These are phyloP conservation scores for Agrotis exclamationis DNA, from an alignment of 2,888 invertebrate genomes.

Conservation along the genomic window DNA sequence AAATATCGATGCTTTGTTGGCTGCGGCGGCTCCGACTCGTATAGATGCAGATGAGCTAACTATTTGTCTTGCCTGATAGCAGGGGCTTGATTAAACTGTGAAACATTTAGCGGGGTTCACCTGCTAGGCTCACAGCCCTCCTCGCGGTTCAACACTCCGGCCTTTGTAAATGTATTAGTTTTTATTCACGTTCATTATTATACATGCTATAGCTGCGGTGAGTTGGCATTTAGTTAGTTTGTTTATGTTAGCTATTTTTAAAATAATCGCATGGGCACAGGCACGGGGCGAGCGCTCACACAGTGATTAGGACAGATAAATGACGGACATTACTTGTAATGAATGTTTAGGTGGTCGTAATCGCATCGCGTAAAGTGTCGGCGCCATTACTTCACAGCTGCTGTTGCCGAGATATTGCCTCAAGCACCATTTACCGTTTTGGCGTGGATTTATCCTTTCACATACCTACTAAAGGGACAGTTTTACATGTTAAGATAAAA, in stretches of 20 bases:
- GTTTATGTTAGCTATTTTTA: conserved; percentile 68
- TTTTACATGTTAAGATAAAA: conserved; percentile 73
- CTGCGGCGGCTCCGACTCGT: conserved; percentile 85
- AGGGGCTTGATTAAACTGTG: conserved; percentile 90
- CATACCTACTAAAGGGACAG: conserved; percentile 75
- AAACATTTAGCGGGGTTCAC: conserved; percentile 88
- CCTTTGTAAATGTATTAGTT: conserved; percentile 59
- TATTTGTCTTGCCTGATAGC: conserved; percentile 90
- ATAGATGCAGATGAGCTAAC: conserved; percentile 91
- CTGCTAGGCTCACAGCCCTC: conserved; percentile 73
- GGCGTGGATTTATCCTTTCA: conserved; percentile 83
- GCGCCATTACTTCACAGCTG: conserved; percentile 90
- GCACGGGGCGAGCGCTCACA: conserved; percentile 77
- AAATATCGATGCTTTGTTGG: conserved; percentile 86
- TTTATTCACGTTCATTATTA: conserved; percentile 56
- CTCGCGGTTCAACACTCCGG: conserved; percentile 42
- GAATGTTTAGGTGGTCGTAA: conserved; percentile 91
- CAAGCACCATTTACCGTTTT: conserved; percentile 85
- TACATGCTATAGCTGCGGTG: conserved; percentile 33
- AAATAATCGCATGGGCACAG: conserved; percentile 73
- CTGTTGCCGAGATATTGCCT: conserved; percentile 89
- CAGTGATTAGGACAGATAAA: conserved; percentile 90
- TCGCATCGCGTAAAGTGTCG: conserved; percentile 90
- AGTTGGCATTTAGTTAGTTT: conserved; percentile 58
- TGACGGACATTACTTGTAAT: conserved; percentile 91